Evolutionary conservation across 2,888 invertebrate species (phyloP).

Genomic region (Pachydiplax longipennis): DNA sequence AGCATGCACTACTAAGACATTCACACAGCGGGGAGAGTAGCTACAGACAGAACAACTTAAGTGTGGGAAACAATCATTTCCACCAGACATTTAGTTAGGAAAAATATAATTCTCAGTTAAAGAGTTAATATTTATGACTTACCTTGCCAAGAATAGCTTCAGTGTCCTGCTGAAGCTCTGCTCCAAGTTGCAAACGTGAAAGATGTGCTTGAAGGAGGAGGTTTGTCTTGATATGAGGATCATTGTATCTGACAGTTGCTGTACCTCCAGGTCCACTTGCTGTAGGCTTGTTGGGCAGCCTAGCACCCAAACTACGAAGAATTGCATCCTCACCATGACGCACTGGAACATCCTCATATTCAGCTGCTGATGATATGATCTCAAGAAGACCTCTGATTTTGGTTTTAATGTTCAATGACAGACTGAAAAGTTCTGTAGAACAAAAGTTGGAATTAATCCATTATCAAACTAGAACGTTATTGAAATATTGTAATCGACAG

Average conservation of each 20-base stretch:
- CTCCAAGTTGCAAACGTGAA: slow-evolving; percentile 91
- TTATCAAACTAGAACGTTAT: neutral
- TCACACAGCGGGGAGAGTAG: no score
- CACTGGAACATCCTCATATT: slow-evolving; percentile 93
- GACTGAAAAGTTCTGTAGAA: slow-evolving; percentile 90
- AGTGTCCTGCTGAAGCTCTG: slow-evolving; percentile 96
- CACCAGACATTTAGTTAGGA: no score
- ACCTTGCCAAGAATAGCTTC: slow-evolving; percentile 85
- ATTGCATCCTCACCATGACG: slow-evolving; percentile 94
- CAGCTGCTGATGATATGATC: slow-evolving; percentile 97
- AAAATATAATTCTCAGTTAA: no score
- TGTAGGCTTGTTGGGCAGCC: slow-evolving; percentile 73
- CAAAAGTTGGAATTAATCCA: slow-evolving; percentile 46
- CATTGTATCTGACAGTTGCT: slow-evolving; percentile 82
- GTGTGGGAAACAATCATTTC: no score
- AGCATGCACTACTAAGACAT: no score
- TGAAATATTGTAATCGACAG: slow-evolving; percentile 10
- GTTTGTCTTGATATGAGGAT: slow-evolving; percentile 97
- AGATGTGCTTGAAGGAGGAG: slow-evolving; percentile 95
- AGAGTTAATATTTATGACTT: slow-evolving; percentile 34
- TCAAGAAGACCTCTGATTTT: slow-evolving; percentile 96
- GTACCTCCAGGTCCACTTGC: slow-evolving; percentile 61
- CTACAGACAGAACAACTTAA: no score
- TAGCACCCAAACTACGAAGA: slow-evolving; percentile 69
- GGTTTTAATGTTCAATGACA: slow-evolving; percentile 95